Evolutionary conservation across 2,797 vertebrate genomes (phyloP).

Genomic region (Silurus aristotelis): DNA sequence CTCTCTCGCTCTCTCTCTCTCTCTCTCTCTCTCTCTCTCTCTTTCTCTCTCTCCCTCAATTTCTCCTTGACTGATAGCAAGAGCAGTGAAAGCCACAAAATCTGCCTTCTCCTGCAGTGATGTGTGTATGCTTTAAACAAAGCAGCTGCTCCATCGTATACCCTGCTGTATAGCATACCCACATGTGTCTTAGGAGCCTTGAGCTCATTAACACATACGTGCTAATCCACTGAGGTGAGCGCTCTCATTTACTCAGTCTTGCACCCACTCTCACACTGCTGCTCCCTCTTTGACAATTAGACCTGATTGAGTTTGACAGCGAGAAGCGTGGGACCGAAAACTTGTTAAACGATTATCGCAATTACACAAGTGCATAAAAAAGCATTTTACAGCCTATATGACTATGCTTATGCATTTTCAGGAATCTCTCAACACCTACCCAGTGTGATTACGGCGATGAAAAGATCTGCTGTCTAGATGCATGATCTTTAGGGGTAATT

Average conservation of each 20-base stretch:
- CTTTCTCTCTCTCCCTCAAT: neutral
- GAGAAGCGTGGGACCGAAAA: conserved; percentile 41
- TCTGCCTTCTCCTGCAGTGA: conserved; percentile 26
- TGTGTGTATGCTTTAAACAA: conserved; percentile 9
- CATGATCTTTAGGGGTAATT: conserved; percentile 27
- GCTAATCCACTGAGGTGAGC: conserved; percentile 39
- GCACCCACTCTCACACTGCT: conserved; percentile 34
- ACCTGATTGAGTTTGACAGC: conserved; percentile 44
- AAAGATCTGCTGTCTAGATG: neutral
- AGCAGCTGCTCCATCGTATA: conserved; percentile 36
- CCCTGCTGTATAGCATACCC: neutral
- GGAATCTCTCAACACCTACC: conserved; percentile 25
- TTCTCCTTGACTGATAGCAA: conserved; percentile 49
- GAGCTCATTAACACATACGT: conserved; percentile 49
- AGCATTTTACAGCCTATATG: conserved; percentile 34
- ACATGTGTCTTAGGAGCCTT: neutral
- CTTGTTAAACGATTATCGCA: conserved; percentile 46
- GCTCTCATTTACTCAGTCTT: conserved; percentile 34
- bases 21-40: conserved; percentile 37
- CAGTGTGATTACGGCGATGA: neutral
- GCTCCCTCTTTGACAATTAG: conserved; percentile 28
- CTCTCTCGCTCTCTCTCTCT: conserved; percentile 58
- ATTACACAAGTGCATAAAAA: conserved; percentile 34
- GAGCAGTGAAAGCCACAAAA: neutral
- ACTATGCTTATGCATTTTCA: conserved; percentile 21